Evolutionary conservation across 2,113 vertebrate species (phyloP).

Genomic region (Lycaon pictus): DNA sequence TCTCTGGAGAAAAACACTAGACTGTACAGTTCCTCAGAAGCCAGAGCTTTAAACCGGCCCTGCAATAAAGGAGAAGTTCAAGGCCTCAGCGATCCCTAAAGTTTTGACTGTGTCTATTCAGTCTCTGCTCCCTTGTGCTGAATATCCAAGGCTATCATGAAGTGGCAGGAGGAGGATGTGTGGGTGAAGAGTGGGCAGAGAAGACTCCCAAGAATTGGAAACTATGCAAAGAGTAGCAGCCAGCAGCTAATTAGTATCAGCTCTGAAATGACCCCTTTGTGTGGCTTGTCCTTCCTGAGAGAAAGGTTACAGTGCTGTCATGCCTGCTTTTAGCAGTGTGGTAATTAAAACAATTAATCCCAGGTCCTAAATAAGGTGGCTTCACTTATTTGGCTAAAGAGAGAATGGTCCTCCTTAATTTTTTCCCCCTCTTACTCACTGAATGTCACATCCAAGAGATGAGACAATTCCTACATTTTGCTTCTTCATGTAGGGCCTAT

Average conservation of each 20-base stretch:
- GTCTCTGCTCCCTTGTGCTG: not conserved
- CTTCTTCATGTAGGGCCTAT: not conserved
- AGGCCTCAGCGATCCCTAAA: not conserved
- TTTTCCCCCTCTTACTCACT: not conserved
- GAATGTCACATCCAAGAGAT: constrained; percentile 48
- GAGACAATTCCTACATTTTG: constrained; percentile 16
- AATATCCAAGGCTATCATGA: not conserved
- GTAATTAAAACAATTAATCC: constrained; percentile 69
- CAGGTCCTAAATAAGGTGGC: constrained; percentile 44
- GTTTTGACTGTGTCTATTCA: constrained; percentile 4
- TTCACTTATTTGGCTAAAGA: constrained; percentile 26
- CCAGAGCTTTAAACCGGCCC: not conserved
- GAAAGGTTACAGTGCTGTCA: constrained; percentile 56
- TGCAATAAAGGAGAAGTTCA: constrained; percentile 15
- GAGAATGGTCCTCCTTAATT: not conserved
- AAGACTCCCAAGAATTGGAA: constrained; percentile 61
- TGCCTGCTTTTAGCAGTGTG: constrained; percentile 38
- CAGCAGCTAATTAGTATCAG: constrained; percentile 63
- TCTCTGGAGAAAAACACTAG: not conserved
- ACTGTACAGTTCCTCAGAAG: not conserved
- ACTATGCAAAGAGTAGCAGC: constrained; percentile 6
- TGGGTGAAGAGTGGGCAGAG: constrained; percentile 51
- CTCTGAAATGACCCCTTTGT: constrained; percentile 69
- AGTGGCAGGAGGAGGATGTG: not conserved
- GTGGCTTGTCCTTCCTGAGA: constrained; percentile 45